Percentiles rank a stretch among this genome's conserved stretches.
phyloP scores from a whole-genome alignment of 2,888 invertebrate genomes.

The Drosophila formosana region DNA sequence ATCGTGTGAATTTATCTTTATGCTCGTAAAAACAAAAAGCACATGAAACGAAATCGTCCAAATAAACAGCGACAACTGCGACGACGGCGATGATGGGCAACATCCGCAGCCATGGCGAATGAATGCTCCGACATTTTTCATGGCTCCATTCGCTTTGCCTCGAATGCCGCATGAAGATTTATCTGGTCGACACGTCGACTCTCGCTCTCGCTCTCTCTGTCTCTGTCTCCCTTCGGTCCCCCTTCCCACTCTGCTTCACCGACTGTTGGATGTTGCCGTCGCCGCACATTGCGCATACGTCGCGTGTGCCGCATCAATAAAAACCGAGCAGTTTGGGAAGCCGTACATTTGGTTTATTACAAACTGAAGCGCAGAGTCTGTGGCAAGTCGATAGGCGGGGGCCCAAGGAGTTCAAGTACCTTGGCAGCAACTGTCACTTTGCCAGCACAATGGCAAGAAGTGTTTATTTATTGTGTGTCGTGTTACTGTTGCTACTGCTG shows the following conservation, averaged over 20 bases:
- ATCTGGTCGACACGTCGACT: slow-evolving; percentile 54
- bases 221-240: neutral
- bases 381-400: neutral
- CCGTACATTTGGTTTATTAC: slow-evolving; percentile 74
- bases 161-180: slow-evolving; percentile 67
- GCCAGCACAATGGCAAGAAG: slow-evolving; percentile 58
- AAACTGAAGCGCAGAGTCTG: slow-evolving; percentile 3
- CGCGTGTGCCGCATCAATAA: slow-evolving; percentile 70
- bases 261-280: slow-evolving; percentile 40
- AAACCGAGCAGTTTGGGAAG: slow-evolving; percentile 64
- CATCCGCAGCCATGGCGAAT: slow-evolving; percentile 45
- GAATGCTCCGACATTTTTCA: slow-evolving; percentile 74
- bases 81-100: slow-evolving; percentile 47
- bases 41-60: slow-evolving; percentile 68
- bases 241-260: slow-evolving; percentile 7
- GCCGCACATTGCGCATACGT: slow-evolving; percentile 61
- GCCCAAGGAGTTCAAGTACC: slow-evolving; percentile 44
- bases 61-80: slow-evolving; percentile 68
- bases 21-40: slow-evolving; percentile 72
- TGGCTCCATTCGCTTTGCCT: slow-evolving; percentile 64
- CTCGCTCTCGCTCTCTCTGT: neutral
- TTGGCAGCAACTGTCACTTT: slow-evolving; percentile 54
- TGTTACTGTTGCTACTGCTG: slow-evolving; percentile 3
- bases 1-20: slow-evolving; percentile 76
- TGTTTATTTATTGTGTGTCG: slow-evolving; percentile 71